Base-by-base conservation (phyloP, 2,888 invertebrate genomes). In the Mimumesa dahlbomi region DNA sequence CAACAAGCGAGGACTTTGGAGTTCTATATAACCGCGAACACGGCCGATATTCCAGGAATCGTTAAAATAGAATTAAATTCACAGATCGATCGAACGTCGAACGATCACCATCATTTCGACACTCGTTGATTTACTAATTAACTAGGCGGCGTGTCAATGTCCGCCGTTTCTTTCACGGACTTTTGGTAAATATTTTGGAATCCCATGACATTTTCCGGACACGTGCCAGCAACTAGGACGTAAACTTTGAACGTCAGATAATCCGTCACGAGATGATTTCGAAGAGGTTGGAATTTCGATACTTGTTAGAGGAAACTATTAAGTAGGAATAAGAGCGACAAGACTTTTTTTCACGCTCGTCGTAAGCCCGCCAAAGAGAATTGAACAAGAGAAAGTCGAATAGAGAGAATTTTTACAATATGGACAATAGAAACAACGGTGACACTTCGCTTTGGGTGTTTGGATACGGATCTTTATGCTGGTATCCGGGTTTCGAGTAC, bases 391-490 rank as follows among this genome's bases (percentile, higher is more conserved):
- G 16, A 5, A 16, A 16, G 7, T 11, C 40, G 40, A 40, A 40
- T 13, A n/a, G n/a, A n/a, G n/a, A n/a, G n/a, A n/a, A n/a, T n/a
- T n/a, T n/a, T n/a, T 18, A 5, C 16, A 40, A 59, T 9, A 77
- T 77, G 77, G 75, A 65, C 2, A 21, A 29, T 14, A 22, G 16
- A 5, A 45, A 46, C 14, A 49, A 58, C 13, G 53, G 42, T 1
- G 57, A 68, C 21, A 65, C 45, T 64, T 91, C 91, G 16, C 88
- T 95, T 86, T 98, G 97, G 97, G 93, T 98, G 21, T 98, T 98
- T 87, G 98, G 98, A 0, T 98, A 98, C 84, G 98, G 98, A 2
- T 98, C 97, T 0, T 90, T 98, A 49, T 96, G 98, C 90, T 98
- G 98, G 98, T 93, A 96, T 90, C 97, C 97, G 0, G 98, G 98